phyloP scores from a whole-genome alignment of 2,113 vertebrate genomes.

The Etheostoma cragini region DNA sequence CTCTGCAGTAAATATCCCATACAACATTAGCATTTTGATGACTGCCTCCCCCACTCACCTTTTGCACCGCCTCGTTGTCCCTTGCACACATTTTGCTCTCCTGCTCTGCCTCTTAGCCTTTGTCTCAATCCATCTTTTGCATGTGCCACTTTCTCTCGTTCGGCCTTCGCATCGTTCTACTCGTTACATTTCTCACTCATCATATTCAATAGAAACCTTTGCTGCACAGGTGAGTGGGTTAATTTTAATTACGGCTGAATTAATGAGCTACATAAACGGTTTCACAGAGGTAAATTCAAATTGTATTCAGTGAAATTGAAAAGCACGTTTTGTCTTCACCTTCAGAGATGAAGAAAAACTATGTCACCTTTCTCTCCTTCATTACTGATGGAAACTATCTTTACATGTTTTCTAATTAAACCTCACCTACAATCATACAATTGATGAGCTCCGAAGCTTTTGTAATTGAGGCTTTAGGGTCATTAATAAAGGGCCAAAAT shows the following conservation, averaged over 20 bases:
- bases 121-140: conserved; percentile 44
- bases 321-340: conserved; percentile 22
- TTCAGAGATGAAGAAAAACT: conserved; percentile 16
- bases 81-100: conserved; percentile 19
- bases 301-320: conserved; percentile 20
- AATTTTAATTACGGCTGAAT: conserved; percentile 74
- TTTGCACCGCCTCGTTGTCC: conserved; percentile 45
- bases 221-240: conserved; percentile 54
- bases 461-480: conserved; percentile 53
- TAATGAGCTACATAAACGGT: conserved; percentile 62
- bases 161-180: not conserved
- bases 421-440: conserved; percentile 57
- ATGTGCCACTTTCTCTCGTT: conserved; percentile 8
- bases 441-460: conserved; percentile 49
- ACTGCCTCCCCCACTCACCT: conserved; percentile 64
- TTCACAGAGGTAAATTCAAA: conserved; percentile 19
- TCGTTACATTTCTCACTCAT: conserved; percentile 13
- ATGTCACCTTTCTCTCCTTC: conserved; percentile 2
- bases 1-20: conserved; percentile 81
- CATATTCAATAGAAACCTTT: conserved; percentile 15
- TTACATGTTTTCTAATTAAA: conserved; percentile 64
- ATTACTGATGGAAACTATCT: conserved; percentile 56
- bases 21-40: conserved; percentile 84
- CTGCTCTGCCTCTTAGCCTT: conserved; percentile 31
- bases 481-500: conserved; percentile 54